Evolutionary conservation across 30 jellyfish, hydroid and myxozoan genomes (phyloP), one percentile per base, ranked within the genome.

Genomic region (Turritopsis rubra): DNA sequence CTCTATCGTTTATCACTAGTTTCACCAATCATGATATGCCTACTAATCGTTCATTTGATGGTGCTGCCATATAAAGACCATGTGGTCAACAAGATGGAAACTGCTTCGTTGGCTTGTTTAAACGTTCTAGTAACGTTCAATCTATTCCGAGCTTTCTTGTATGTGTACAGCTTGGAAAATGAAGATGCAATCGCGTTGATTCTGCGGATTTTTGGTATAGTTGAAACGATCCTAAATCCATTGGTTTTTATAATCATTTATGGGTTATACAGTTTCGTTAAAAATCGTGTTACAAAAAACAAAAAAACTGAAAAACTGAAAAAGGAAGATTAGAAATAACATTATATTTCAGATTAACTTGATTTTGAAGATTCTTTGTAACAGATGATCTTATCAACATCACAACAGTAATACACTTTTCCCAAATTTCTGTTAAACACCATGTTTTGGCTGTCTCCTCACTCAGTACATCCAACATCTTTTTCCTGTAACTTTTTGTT

Each of bases 101-200:
- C 77, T n/a, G 77, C 77, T 68, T 68, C 77, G 31, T 22, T 68
- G 8, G 30, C 77, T n/a, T 7, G 77, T 19, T 19, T 68, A 7
- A n/a, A 27, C 19, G 28, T 68, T 7, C 30, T 68, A 16, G 77
- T 68, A 8, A 68, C 77, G 19, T n/a, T 68, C 17, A 68, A 68
- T 27, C 77, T 68, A 7, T 27, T 68, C 30, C 16, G 77, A 68
- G 77, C 77, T 23, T 68, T n/a, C 30, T 68, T 68, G 77, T 68
- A 0, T 68, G 77, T 68, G 77, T 68, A 68, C 77, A 68, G 8
- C 77, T n/a, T 68, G 0, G 31, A 23, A 68, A 68, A 68, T 68
- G 31, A 68, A 16, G 77, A 68, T 8, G 0, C 22, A 68, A 68
- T 68, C 31, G 8, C 77, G 8, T 8, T 27, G 30, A 68, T 68